Evolutionary conservation across 2,888 invertebrate genomes (phyloP).

Genomic region (Watsonalla binaria): DNA sequence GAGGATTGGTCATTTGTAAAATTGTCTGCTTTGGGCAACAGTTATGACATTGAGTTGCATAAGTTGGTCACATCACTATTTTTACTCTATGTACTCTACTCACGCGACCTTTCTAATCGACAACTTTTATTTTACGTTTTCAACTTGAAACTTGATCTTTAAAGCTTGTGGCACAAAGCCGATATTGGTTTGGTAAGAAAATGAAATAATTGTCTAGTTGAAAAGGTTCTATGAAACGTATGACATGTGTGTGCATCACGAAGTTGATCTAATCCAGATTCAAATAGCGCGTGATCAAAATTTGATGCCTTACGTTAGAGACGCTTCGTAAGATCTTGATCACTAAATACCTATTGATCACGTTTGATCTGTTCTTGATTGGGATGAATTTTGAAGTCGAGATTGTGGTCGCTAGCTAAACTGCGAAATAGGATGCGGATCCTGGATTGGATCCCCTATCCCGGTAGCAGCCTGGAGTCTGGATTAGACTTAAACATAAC

Average conservation of each 20-base stretch:
- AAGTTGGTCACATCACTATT: slow-evolving; percentile 50
- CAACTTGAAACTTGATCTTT: neutral
- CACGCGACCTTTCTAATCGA: slow-evolving; percentile 49
- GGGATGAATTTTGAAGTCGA: too few species aligned
- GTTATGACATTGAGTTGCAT: slow-evolving; percentile 56
- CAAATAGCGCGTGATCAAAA: slow-evolving; percentile 43
- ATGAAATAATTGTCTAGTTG: neutral
- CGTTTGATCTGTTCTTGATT: too few species aligned
- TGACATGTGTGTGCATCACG: slow-evolving; percentile 40
- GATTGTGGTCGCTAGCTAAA: too few species aligned
- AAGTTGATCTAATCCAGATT: slow-evolving; percentile 40
- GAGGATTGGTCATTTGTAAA: slow-evolving; percentile 57
- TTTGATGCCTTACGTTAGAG: slow-evolving; percentile 9
- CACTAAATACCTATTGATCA: neutral
- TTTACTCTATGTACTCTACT: slow-evolving; percentile 36
- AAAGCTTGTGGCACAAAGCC: neutral
- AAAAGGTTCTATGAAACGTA: slow-evolving; percentile 11
- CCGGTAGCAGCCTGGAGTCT: too few species aligned
- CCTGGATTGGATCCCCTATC: too few species aligned
- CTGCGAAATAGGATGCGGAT: too few species aligned
- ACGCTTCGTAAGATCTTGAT: slow-evolving; percentile 5
- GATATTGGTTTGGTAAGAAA: neutral
- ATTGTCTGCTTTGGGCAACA: slow-evolving; percentile 64
- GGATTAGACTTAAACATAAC: too few species aligned
- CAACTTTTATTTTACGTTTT: slow-evolving; percentile 10